phyloP scores from a whole-genome alignment of 2,888 invertebrate species.

The Scaptomyza flava region DNA sequence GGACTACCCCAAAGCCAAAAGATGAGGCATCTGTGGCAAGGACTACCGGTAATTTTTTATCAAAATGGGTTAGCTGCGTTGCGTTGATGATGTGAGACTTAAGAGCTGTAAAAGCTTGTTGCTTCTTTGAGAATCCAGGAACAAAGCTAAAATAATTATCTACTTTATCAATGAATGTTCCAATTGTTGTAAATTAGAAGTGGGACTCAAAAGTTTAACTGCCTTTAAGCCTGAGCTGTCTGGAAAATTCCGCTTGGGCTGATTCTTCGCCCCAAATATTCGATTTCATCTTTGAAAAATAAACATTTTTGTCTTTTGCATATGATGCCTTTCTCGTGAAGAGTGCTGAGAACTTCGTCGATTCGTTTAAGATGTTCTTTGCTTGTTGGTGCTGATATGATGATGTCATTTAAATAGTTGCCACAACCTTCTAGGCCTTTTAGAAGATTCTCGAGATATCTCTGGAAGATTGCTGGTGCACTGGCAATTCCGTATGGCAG shows the following conservation, averaged over 20 bases:
- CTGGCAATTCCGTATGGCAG: too few relatives aligned
- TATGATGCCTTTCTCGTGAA: background rate
- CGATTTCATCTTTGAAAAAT: background rate
- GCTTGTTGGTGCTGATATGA: too few relatives aligned
- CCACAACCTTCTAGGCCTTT: background rate
- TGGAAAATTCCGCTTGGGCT: too few relatives aligned
- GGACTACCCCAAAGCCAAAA: too few relatives aligned
- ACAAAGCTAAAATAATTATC: background rate
- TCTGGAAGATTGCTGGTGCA: too few relatives aligned
- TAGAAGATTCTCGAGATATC: conserved; percentile 1
- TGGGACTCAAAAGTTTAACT: background rate
- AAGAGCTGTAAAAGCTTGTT: background rate
- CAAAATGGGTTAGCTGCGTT: background rate
- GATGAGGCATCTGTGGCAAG: too few relatives aligned
- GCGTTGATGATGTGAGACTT: background rate
- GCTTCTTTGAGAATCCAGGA: background rate
- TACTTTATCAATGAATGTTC: background rate
- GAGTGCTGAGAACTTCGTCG: background rate
- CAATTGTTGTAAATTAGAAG: background rate
- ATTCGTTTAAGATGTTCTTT: background rate
- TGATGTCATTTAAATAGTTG: too few relatives aligned
- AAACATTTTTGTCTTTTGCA: conserved; percentile 1
- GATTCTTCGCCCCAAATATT: background rate
- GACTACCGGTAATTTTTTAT: background rate
- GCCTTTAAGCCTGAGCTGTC: too few relatives aligned